Evolutionary conservation across 2,888 invertebrate species (phyloP), one percentile per base, ranked within the genome.

Genomic region (Spisula solida): DNA sequence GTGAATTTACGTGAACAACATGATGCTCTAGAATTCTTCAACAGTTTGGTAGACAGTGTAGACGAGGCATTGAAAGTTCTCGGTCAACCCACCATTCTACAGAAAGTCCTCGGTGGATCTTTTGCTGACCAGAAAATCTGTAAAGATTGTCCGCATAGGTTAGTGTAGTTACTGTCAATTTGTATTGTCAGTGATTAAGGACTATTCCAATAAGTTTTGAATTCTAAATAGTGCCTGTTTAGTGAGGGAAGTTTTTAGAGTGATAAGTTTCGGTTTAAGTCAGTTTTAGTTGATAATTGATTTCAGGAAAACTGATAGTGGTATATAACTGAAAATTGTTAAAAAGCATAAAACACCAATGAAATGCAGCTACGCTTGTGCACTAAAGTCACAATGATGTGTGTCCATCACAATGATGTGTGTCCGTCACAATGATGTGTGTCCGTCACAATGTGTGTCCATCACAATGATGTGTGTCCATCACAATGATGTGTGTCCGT

Each of bases 101-200:
- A 95, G 88, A 98, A 98, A 96, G 98, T 99, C 85, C 97, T 99
- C 96, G 99, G 99, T 85, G 99, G 99, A 56, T 98, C 99, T 55
- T 99, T 99, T 97, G 99, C 99, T 81, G 99, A 99, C 97, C 99
- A 99, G 97, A 99, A 99, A 97, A 99, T 99, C 95, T 99, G 99
- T 97, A 99, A 99, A 97, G 99, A 98, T 94, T 99, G 99, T 97
- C 99, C 99, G 82, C 99, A 99, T 97, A 98, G 99, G 97, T 96
- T 84, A 83, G 92, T 75, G 34, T 34, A 29, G 18, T 81, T 66
- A 12, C 10, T 5, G 8, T 10, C 6, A 25, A 25, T 10, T 25
- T 66, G 6, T 6, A 1, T 66, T 66, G 0, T n/a, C 60, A 66
- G 20, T 66, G 60, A 66, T 66, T n/a, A 66, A 25, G 0, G 2